Base-by-base conservation (phyloP, 1,140 invertebrate species). In the Glomeris maerens region DNA sequence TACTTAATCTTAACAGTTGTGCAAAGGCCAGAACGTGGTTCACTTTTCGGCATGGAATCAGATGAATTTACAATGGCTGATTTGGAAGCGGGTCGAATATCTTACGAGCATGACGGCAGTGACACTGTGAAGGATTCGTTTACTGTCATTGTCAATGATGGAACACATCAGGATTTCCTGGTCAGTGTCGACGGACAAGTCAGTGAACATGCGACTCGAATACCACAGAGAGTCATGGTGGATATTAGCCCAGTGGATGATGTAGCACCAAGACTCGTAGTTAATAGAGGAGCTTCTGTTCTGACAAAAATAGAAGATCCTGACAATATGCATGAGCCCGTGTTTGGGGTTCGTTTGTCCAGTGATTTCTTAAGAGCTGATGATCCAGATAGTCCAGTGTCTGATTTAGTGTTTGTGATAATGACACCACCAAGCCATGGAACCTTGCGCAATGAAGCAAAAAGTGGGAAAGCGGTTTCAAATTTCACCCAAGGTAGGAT, bases 401-500 rank as follows among this genome's bases (percentile, higher is more conserved):
- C 60, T 21, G 54, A 49, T 2, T 52, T 71, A 21, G 25, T 52
- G 5, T 68, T 63, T 50, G 51, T 54, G 13, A 48, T 71, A 27
- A 66, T 61, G 4, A 49, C 52, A 4, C 46, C 44, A 4, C 67
- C 68, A 1, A 55, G 60, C n/a, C 55, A 62, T 55, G 68, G 68
- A 23, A 60, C 61, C 48, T 52, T 70, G 21, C 56, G 62, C 39
- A 60, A 65, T 52, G 42, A 55, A 0, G 54, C 49, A 7, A 45
- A 50, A 13, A 59, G 59, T 3, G 61, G 62, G 41, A 41, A 52
- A 17, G 59, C 47, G 40, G 60, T 65, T 42, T 55, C 41, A 10
- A 59, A 59, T 44, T 69, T 67, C 61, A 67, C 64, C 4, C 67
- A 69, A 64, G 66, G 67, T 69, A 62, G 56, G 60, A 46, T 3